A percentile compares a stretch with the other conserved stretches of the same genome.
These are phyloP conservation scores for Polyommatus iphigenia DNA, from an alignment of 2,888 invertebrate species.

Conservation along the genomic window DNA sequence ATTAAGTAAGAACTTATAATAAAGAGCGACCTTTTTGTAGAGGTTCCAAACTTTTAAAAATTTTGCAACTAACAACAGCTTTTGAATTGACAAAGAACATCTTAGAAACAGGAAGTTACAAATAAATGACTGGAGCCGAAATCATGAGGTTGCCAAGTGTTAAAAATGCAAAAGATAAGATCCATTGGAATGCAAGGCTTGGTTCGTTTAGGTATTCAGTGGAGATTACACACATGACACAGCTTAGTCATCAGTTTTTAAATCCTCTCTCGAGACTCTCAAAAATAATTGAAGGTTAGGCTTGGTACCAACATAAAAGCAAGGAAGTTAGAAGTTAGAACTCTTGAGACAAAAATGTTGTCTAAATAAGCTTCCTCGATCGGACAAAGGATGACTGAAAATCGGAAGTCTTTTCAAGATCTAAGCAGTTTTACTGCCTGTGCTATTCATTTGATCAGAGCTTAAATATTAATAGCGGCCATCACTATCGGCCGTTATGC, in stretches of 20 bases:
- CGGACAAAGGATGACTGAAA: neutral
- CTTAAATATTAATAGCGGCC: neutral
- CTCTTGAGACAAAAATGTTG: neutral
- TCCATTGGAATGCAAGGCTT: neutral
- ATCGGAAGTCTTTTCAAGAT: slow-evolving; percentile 4
- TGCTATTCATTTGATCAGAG: neutral
- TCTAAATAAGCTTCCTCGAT: neutral
- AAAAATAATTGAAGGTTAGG: neutral
- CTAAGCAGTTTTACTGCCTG: neutral
- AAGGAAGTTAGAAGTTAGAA: neutral
- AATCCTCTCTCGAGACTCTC: neutral
- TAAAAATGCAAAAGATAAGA: neutral
- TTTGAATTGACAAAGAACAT: neutral
- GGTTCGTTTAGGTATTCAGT: neutral
- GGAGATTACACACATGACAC: neutral
- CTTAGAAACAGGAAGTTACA: neutral
- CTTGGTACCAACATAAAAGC: neutral
- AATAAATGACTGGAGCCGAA: neutral
- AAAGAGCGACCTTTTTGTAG: too few relatives aligned
- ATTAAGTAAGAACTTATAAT: too few relatives aligned
- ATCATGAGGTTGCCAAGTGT: neutral
- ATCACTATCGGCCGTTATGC: neutral
- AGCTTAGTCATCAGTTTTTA: neutral
- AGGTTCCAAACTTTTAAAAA: too few relatives aligned
- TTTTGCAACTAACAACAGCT: neutral